Evolutionary conservation across 2,113 vertebrate genomes (phyloP), one percentile per base, ranked within the genome.

Genomic region (Erpornis zantholeuca): DNA sequence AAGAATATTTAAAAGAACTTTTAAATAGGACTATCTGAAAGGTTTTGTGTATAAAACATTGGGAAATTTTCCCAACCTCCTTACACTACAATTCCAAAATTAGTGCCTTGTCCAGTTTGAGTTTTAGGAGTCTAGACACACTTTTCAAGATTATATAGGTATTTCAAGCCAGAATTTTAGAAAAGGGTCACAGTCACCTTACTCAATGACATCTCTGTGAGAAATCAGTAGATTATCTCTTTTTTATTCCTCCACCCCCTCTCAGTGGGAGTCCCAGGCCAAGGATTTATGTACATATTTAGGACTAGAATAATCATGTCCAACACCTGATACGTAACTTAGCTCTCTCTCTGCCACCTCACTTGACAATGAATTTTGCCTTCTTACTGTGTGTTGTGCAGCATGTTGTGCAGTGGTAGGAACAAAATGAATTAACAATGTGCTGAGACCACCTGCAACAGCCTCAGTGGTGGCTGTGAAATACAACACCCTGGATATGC

Each of bases 401-500:
- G 54, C 33, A 11, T 35, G 24, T 54, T 77, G 35, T 83, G 42
- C 31, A 80, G 21, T 73, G 60, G 50, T 92, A 93, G 60, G 44
- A 93, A 79, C 63, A 70, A 70, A 87, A 82, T 80, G 91, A 42
- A 86, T 87, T 84, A 97, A 77, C 18, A 63, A 40, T 60, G 49
- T 69, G 54, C 78, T 72, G 49, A 90, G 88, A 91, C 23, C 69
- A 88, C 73, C 90, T 91, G 76, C 68, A 95, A 35, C 57, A 82
- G 44, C 82, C 27, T 79, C 69, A 90, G 61, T 70, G 87, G 57
- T 28, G 18, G 14, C 59, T 96, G 31, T 36, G 82, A 97, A 97
- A 96, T 79, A 57, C 97, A 97, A 89, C 90, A 95, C 69, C 90
- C 90, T 90, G 86, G 95, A 96, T 80, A 86, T 14, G 56, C 73